Evolutionary conservation across 2,113 vertebrate species (phyloP), one percentile per base, ranked within the genome.

Genomic region (Typhlomys cinereus): DNA sequence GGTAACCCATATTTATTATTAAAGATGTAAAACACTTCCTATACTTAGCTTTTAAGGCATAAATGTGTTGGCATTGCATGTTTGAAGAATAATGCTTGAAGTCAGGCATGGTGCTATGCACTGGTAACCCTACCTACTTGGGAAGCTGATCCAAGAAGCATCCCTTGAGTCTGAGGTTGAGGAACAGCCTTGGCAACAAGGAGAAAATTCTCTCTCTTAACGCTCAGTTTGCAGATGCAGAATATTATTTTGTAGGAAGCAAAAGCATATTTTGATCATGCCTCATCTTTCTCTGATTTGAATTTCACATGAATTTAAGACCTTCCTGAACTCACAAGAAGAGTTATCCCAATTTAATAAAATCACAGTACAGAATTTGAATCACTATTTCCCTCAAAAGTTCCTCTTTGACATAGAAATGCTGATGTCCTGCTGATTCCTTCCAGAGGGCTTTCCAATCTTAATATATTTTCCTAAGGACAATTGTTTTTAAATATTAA

Each of bases 381-480:
- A 7, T 50, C 27, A 31, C 71, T 87, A 92, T 76, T 96, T 88
- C 48, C 75, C 39, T 92, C 78, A 76, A 41, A 71, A 67, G 76
- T 87, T 83, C 20, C 44, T 57, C 64, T 76, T 79, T 76, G 57
- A 93, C 29, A 25, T 79, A 46, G 71, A 94, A 90, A 92, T 85
- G 6, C 46, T 71, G 14, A 91, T 69, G 29, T 25, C 85, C 94
- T 84, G 12, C 89, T 64, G 54, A 29, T 75, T 89, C 36, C 61
- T 94, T 86, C 29, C 74, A 95, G 18, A 83, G 14, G 94, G 74
- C 93, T 57, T 46, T 95, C 41, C 88, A 62, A 46, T 15, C 91
- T 86, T 88, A 46, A 86, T 93, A 91, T 94, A 78, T 61, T 97
- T 96, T 95, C 85, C 48, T 89, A 82, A 81, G 41, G 48, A 80